Evolutionary conservation across 2,888 invertebrate species (phyloP).

Genomic region (Napeogenes inachia): DNA sequence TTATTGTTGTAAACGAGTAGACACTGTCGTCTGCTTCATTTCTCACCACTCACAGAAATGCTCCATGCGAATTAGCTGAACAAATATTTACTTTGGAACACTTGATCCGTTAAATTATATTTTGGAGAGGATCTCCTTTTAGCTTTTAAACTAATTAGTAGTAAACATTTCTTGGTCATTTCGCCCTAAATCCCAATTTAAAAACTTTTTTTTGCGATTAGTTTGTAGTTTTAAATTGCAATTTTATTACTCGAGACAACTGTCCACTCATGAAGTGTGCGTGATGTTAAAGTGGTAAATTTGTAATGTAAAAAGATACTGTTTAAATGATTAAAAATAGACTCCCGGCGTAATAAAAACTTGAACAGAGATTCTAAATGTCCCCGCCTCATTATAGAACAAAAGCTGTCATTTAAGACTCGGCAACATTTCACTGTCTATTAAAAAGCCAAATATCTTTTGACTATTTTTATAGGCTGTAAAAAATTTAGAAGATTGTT

Average conservation of each 20-base stretch:
- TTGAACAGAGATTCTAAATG: constrained; percentile 62
- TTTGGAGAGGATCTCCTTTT: constrained; percentile 40
- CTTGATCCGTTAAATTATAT: constrained; percentile 55
- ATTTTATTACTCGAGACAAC: constrained; percentile 20
- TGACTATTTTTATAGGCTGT: constrained; percentile 75
- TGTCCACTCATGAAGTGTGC: constrained; percentile 23
- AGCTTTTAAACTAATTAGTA: constrained; percentile 15
- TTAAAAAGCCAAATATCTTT: constrained; percentile 71
- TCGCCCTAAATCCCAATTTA: not conserved
- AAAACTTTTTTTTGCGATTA: constrained; percentile 7
- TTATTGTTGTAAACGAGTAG: constrained; percentile 70
- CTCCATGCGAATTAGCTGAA: constrained; percentile 73
- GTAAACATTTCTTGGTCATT: not conserved
- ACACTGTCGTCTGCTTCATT: constrained; percentile 68
- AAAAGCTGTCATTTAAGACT: constrained; percentile 75
- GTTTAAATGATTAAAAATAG: constrained; percentile 62
- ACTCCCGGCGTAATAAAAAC: constrained; percentile 63
- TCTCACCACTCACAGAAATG: constrained; percentile 57
- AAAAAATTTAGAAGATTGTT: constrained; percentile 74
- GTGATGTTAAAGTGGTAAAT: constrained; percentile 33
- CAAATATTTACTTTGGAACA: constrained; percentile 71
- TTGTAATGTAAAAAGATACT: constrained; percentile 43
- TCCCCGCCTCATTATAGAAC: constrained; percentile 74
- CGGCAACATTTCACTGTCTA: constrained; percentile 77
- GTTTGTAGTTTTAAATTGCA: constrained; percentile 5